A percentile compares a stretch with the other conserved stretches of the same genome.
These are phyloP conservation scores for Eurosta solidaginis DNA, from an alignment of 1,140 invertebrate genomes.

Conservation along the genomic window DNA sequence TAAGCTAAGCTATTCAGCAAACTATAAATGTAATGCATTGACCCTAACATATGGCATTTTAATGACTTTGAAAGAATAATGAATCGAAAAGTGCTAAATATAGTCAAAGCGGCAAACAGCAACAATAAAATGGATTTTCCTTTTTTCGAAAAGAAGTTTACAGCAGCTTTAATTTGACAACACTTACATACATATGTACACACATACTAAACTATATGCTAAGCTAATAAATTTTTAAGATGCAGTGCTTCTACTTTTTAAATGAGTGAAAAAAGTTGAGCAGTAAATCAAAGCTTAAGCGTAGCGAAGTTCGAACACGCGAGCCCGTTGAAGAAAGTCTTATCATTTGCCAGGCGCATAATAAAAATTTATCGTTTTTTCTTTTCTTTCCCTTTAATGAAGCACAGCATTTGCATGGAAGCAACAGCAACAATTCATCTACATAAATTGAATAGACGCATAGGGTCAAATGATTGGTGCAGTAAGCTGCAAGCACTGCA, in stretches of 20 bases:
- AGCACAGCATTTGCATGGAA: neutral
- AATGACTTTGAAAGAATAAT: neutral
- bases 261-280: neutral
- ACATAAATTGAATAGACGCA: too few relatives aligned
- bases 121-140: neutral
- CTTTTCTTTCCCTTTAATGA: neutral
- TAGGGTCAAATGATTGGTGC: too few relatives aligned
- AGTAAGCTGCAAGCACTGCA: too few relatives aligned
- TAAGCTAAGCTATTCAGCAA: neutral
- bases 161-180: conserved; percentile 21
- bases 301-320: too few relatives aligned
- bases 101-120: neutral
- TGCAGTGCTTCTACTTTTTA: too few relatives aligned
- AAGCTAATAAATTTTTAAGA: conserved; percentile 1
- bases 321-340: neutral
- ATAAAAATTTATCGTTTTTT: conserved; percentile 1
- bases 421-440: neutral
- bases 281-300: neutral
- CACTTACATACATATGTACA: neutral
- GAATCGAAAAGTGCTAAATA: neutral
- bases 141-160: neutral
- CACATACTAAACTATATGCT: too few relatives aligned
- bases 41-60: conserved; percentile 8
- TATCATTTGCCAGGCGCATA: conserved; percentile 17
- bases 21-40: neutral